Percentiles rank a stretch among this genome's conserved stretches.
phyloP scores from a whole-genome alignment of 2,797 vertebrate genomes.

The Aphelocoma californica region DNA sequence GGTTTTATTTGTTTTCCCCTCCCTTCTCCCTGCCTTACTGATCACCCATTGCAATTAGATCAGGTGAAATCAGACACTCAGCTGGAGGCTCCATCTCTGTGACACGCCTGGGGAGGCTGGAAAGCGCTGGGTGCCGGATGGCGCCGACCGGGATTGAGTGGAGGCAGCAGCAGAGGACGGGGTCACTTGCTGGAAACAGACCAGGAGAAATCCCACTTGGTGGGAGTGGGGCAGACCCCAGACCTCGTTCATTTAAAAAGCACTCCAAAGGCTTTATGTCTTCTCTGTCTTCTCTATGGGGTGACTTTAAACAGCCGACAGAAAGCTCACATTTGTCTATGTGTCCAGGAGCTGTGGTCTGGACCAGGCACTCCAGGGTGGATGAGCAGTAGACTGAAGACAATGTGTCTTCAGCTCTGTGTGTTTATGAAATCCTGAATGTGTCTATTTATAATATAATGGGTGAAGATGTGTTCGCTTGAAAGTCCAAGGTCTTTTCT shows the following conservation, averaged over 20 bases:
- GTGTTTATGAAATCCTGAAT: conserved; percentile 10
- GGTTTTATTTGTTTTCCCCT: background rate
- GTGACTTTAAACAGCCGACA: background rate
- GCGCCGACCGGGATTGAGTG: accelerated
- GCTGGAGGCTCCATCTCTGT: background rate
- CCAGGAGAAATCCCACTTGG: background rate
- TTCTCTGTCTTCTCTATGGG: background rate
- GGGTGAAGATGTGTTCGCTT: background rate
- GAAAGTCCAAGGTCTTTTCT: conserved; percentile 39
- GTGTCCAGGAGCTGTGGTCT: background rate
- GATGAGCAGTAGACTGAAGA: background rate
- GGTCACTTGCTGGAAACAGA: background rate
- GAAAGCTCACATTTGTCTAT: background rate
- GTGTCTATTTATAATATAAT: conserved; percentile 16
- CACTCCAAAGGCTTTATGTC: background rate
- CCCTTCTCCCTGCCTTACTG: background rate
- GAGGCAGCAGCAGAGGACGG: background rate
- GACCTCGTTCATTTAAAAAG: background rate
- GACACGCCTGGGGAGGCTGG: background rate
- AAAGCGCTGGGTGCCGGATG: accelerated
- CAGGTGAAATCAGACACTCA: conserved; percentile 5
- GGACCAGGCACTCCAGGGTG: background rate
- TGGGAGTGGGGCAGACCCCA: background rate
- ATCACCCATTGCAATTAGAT: background rate
- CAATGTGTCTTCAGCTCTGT: background rate